phyloP scores from a whole-genome alignment of 2,113 vertebrate species.

The Zosterops hypoxanthus region DNA sequence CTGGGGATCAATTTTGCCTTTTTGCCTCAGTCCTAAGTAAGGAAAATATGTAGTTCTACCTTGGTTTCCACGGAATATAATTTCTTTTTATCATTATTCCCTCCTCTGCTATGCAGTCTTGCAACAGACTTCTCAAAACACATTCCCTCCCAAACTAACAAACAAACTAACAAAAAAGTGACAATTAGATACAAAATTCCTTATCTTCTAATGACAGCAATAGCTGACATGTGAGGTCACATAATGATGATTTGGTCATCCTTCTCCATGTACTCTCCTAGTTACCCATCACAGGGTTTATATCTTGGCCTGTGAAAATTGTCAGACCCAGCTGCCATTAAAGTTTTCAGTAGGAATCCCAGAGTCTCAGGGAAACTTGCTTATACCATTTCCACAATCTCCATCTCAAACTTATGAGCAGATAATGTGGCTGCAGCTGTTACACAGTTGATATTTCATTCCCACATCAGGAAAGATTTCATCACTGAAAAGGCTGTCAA shows the following conservation, averaged over 20 bases:
- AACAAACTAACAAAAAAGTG: background rate
- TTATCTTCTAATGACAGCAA: background rate
- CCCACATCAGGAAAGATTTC: background rate
- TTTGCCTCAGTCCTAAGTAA: conserved; percentile 10
- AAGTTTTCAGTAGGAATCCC: background rate
- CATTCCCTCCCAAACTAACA: background rate
- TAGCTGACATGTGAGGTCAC: background rate
- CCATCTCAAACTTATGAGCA: background rate
- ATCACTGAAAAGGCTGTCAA: background rate
- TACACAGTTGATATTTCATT: background rate
- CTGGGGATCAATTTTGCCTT: background rate
- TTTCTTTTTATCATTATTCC: background rate
- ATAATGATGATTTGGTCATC: background rate
- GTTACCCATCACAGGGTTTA: background rate
- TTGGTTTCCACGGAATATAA: background rate
- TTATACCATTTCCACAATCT: background rate
- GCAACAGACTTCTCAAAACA: background rate
- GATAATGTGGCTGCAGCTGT: background rate
- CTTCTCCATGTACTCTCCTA: background rate
- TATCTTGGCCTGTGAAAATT: background rate
- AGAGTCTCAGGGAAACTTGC: background rate
- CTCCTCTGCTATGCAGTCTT: background rate
- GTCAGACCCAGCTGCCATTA: background rate
- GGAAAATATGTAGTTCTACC: background rate
- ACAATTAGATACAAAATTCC: background rate